Evolutionary conservation across 1,140 invertebrate species (phyloP).

Genomic region (Drosophila murphyi): DNA sequence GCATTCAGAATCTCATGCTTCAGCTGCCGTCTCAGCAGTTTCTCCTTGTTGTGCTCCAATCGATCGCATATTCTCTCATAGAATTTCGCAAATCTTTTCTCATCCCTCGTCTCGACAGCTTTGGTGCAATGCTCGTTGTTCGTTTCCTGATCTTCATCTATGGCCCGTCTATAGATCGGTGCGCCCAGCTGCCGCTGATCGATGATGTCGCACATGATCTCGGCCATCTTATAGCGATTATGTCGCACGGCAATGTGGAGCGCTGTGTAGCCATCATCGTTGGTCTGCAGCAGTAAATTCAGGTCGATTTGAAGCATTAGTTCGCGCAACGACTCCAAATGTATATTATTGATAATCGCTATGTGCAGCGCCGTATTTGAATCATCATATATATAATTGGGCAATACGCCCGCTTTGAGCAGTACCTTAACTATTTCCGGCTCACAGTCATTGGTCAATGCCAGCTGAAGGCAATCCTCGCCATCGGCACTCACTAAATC

Average conservation of each 20-base stretch:
- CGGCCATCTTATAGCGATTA: constrained; percentile 66
- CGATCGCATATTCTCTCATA: constrained; percentile 66
- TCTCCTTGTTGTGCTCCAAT: constrained; percentile 39
- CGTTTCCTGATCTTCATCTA: neutral
- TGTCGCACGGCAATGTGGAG: constrained; percentile 68
- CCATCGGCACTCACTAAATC: constrained; percentile 57
- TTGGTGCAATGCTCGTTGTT: neutral
- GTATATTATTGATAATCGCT: constrained; percentile 70
- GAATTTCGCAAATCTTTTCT: constrained; percentile 62
- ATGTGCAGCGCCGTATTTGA: constrained; percentile 72
- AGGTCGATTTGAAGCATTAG: constrained; percentile 65
- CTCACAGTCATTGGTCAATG: constrained; percentile 54
- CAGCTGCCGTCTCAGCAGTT: constrained; percentile 39
- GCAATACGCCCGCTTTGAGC: constrained; percentile 40
- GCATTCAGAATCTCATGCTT: constrained; percentile 64
- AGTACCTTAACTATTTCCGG: constrained; percentile 55
- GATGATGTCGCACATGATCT: constrained; percentile 63
- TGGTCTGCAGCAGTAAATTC: constrained; percentile 58
- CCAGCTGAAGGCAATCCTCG: constrained; percentile 73
- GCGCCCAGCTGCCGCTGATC: constrained; percentile 54
- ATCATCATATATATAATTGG: constrained; percentile 61
- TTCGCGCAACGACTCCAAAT: constrained; percentile 46
- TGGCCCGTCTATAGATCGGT: constrained; percentile 41
- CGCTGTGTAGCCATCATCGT: constrained; percentile 77
- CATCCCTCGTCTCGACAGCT: constrained; percentile 15